Percentiles rank a stretch among this genome's conserved stretches.
Conservation (phyloP, 2,888 invertebrate species). For the Geotrupes spiniger region DNA sequence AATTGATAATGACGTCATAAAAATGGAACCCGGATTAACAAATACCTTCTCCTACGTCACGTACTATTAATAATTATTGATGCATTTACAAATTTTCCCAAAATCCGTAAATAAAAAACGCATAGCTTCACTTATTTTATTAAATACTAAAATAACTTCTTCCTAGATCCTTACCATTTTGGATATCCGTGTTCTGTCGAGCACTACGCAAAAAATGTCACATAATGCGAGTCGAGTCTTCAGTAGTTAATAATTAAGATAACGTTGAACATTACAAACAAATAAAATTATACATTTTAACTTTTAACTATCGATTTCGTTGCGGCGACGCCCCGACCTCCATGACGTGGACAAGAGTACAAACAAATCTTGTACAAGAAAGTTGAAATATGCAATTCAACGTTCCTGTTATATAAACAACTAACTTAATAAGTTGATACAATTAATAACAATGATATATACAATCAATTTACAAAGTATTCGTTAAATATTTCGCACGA, state of each 20-base stretch:
- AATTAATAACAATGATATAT: constrained; percentile 27
- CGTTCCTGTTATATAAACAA: constrained; percentile 22
- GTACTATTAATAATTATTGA: neutral
- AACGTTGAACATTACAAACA: constrained; percentile 4
- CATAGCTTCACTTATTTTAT: constrained; percentile 8
- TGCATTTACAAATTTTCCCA: neutral
- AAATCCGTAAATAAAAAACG: constrained; percentile 13
- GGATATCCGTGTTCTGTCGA: constrained; percentile 11
- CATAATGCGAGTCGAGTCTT: constrained; percentile 15
- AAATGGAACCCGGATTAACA: neutral
- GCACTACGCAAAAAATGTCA: constrained; percentile 16
- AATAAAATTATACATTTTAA: constrained; percentile 8
- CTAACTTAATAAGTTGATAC: constrained; percentile 23
- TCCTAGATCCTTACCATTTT: constrained; percentile 20
- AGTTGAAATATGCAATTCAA: constrained; percentile 27
- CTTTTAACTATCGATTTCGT: constrained; percentile 12
- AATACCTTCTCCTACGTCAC: no score
- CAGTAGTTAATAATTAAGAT: constrained; percentile 1
- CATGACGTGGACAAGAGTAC: constrained; percentile 21
- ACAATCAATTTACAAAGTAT: constrained; percentile 23
- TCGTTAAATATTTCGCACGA: constrained; percentile 29
- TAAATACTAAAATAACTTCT: constrained; percentile 19
- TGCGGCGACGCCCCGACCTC: constrained; percentile 30
- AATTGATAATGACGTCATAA: constrained; percentile 11
- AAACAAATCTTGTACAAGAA: constrained; percentile 23